Evolutionary conservation across 2,113 vertebrate genomes (phyloP), one percentile per base, ranked within the genome.

Genomic region (Scolopax mira): DNA sequence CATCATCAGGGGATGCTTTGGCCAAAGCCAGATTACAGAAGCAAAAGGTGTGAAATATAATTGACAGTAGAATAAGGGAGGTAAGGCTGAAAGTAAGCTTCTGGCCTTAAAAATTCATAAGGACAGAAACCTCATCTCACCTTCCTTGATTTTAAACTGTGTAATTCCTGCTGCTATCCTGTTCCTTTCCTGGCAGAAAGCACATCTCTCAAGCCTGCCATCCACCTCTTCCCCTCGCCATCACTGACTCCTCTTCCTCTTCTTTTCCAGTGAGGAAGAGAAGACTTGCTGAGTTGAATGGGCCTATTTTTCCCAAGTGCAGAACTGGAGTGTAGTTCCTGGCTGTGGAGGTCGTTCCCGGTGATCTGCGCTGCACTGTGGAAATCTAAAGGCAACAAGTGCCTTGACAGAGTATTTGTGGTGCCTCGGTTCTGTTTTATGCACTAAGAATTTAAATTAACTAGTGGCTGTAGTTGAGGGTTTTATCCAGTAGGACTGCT

Each of bases 301-400:
- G 99, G 96, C 99, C 99, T 94, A 99, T 99, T 98, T 98, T 99
- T 96, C 99, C 99, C 86, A 99, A 99, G 97, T 99, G 99, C 98
- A 98, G 99, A 97, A 99, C 98, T 66, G 98, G 98, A 85, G 98
- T 99, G 97, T 99, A 99, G 96, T 11, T 60, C 74, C 94, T 65
- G 81, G 66, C 37, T 72, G 25, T 6, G 79, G 61, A 81, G 61
- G 66, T 85, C 70, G 18, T 35, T 78, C 92, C 91, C 11, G 17
- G 95, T 37, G 62, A 70, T 86, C 92, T 95, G 88, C 89, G 77
- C 91, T 96, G 39, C 92, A 91, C 94, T 72, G 93, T 81, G 95
- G 97, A 96, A 95, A 93, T 67, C 91, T 51, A 80, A 79, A 96
- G 96, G 97, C 95, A 87, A 70, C 13, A 97, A 95, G 93, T 89